A percentile compares a stretch with the other conserved stretches of the same genome.
These are phyloP conservation scores for Machimus atricapillus DNA, from an alignment of 2,888 invertebrate species.

Conservation along the genomic window DNA sequence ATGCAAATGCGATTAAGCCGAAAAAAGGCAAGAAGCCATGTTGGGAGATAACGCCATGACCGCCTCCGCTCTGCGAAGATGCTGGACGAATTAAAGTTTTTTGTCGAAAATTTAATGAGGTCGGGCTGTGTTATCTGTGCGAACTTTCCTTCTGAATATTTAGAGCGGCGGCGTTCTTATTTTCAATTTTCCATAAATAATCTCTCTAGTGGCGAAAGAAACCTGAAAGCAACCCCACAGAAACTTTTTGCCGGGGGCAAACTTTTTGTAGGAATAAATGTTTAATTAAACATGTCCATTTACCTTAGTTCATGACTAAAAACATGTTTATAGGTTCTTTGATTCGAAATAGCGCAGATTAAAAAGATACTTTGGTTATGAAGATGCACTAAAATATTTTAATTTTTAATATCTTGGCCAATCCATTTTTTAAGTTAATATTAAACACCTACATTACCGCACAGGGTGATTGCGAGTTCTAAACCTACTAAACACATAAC, in stretches of 20 bases:
- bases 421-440: no score
- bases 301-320: not conserved
- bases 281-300: not conserved
- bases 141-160: not conserved
- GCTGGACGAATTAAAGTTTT: not conserved
- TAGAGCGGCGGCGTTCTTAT: not conserved
- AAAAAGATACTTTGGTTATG: no score
- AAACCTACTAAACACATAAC: no score
- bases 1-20: constrained; percentile 9
- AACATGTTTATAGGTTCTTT: not conserved
- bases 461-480: no score
- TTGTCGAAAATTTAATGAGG: not conserved
- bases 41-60: not conserved
- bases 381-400: no score
- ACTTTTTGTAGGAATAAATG: not conserved
- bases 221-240: not conserved
- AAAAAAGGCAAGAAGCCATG: not conserved
- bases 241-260: not conserved
- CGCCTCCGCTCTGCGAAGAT: not conserved
- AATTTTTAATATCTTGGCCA: no score
- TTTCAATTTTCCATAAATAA: constrained; percentile 3
- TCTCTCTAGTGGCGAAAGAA: not conserved
- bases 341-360: not conserved
- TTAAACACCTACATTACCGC: no score
- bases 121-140: not conserved